Base-by-base conservation (phyloP, 2,113 vertebrate species). In the Pyxicephalus adspersus region DNA sequence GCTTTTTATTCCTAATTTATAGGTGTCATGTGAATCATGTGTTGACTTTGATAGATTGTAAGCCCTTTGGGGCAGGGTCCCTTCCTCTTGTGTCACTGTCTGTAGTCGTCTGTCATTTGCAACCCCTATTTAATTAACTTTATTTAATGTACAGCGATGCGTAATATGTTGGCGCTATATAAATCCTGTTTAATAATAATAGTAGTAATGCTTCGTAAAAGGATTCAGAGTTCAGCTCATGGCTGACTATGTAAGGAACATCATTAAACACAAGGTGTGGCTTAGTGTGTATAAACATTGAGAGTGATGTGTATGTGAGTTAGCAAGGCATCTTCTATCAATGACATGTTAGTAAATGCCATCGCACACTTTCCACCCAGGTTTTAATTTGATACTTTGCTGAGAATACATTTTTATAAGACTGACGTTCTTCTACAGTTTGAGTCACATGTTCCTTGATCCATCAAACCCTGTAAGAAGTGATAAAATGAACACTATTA, bases 181-280 rank as follows among this genome's bases (percentile, higher is more conserved):
- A n/a, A n/a, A n/a, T n/a, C n/a, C n/a, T n/a, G n/a, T n/a, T n/a
- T n/a, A n/a, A n/a, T n/a, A n/a, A n/a, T n/a, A n/a, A n/a, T n/a
- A n/a, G n/a, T n/a, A n/a, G n/a, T 75, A 25, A 78, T 45, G 50
- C 60, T 20, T 60, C 52, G 64, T 28, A 76, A 67, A 78, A 78
- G 52, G 23, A 54, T 50, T 31, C 28, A 64, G 17, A 57, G 63
- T 51, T 7, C 13, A 66, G 20, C 64, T 1, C 17, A 57, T 65
- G 50, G 57, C 28, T 77, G 51, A 77, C 50, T 77, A 18, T 29
- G 51, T 54, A 77, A 19, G 50, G 28, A 66, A 51, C 28, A 57
- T 66, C 28, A 26, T 66, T 50, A 28, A 18, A 22, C 23, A 28
- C 23, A 58, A 78, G 76, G 76, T 78, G 76, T 58, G 64, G 51